Evolutionary conservation across 1,140 invertebrate species (phyloP).

Genomic region (Brachionus paranguensis): DNA sequence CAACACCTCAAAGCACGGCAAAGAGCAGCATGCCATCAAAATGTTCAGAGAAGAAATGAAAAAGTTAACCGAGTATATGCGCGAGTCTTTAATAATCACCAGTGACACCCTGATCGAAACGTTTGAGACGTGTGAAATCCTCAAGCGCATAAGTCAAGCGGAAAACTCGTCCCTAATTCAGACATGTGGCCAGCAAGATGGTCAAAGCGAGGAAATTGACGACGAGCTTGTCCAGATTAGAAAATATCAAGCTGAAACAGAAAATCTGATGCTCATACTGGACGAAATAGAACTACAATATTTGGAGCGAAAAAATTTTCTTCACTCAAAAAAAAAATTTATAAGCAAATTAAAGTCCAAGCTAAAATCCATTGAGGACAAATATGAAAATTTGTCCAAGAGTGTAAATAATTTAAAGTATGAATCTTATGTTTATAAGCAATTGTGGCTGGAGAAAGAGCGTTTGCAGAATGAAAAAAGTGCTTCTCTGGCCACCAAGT

Average conservation of each 20-base stretch:
- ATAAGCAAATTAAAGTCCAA: neutral
- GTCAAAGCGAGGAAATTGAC: neutral
- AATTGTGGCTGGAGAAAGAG: slow-evolving; percentile 30
- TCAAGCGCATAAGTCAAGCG: neutral
- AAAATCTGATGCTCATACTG: slow-evolving; percentile 17
- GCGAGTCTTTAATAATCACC: neutral
- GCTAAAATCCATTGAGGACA: neutral
- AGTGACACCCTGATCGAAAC: slow-evolving; percentile 30
- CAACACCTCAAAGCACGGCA: neutral
- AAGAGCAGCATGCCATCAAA: slow-evolving; percentile 20
- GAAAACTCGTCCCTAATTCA: neutral
- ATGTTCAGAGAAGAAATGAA: neutral
- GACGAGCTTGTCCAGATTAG: neutral
- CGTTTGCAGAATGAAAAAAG: neutral
- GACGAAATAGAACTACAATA: slow-evolving; percentile 34
- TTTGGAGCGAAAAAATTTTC: slow-evolving; percentile 18
- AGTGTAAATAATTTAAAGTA: slow-evolving; percentile 16
- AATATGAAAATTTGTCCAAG: neutral
- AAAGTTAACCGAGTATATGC: slow-evolving; percentile 24
- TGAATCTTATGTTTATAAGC: slow-evolving; percentile 21
- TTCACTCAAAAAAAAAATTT: slow-evolving; percentile 17
- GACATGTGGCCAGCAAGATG: neutral
- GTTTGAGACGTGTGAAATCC: slow-evolving; percentile 21
- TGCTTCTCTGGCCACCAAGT: neutral
- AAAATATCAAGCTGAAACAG: slow-evolving; percentile 20